Evolutionary conservation across 2,797 vertebrate genomes (phyloP).

Genomic region (Varecia variegata): DNA sequence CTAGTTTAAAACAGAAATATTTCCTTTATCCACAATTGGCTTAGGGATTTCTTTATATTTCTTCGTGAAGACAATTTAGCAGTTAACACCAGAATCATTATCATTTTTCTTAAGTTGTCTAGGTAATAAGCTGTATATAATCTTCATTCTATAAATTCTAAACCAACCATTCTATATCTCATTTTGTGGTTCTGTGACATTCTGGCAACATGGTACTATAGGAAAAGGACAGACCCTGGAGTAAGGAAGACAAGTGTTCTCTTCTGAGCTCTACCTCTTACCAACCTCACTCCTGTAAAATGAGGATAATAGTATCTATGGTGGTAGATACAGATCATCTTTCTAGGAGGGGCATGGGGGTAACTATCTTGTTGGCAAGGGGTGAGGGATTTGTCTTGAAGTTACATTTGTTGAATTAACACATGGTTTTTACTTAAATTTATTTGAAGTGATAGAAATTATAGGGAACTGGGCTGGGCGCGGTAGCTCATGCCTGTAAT

Average conservation of each 20-base stretch:
- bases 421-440: background rate
- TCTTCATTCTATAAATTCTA: background rate
- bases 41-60: background rate
- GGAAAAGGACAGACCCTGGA: background rate
- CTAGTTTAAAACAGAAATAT: background rate
- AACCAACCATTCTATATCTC: background rate
- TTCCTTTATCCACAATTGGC: background rate
- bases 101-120: background rate
- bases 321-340: background rate
- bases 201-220: background rate
- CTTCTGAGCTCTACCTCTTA: background rate
- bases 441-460: conserved; percentile 12
- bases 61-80: background rate
- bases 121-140: background rate
- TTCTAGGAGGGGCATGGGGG: background rate
- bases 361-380: background rate
- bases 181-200: background rate
- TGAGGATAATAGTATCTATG: background rate
- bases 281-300: background rate
- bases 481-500: too few species aligned
- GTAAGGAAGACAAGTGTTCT: background rate
- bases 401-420: background rate
- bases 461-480: background rate
- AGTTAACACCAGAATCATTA: background rate
- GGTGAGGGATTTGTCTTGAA: background rate